Conservation (phyloP, 2,113 vertebrate genomes). For the Nothoprocta perdicaria region DNA sequence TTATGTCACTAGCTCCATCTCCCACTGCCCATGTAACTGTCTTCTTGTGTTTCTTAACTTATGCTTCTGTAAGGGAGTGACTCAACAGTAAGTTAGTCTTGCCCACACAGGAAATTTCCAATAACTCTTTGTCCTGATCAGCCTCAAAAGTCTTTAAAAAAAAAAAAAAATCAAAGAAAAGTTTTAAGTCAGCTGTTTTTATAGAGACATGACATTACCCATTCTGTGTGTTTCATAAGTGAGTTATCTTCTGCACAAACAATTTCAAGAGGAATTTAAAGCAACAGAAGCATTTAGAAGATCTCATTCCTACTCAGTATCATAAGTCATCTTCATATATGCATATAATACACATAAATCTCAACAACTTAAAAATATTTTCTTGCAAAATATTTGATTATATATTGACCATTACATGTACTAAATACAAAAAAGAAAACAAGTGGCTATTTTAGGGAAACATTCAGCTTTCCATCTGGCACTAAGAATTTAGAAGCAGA, state of each 20-base stretch:
- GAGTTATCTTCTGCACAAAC: neutral
- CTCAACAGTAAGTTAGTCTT: constrained; percentile 84
- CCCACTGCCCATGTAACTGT: constrained; percentile 82
- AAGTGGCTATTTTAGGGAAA: constrained; percentile 9
- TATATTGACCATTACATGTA: neutral
- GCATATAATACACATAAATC: neutral
- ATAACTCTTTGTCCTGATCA: constrained; percentile 77
- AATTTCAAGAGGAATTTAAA: neutral
- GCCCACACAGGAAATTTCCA: constrained; percentile 83
- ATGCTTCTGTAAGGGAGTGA: constrained; percentile 84
- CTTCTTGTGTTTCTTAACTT: constrained; percentile 81
- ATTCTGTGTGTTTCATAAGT: neutral
- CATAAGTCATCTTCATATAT: neutral
- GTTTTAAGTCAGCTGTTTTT: neutral
- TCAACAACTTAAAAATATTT: neutral
- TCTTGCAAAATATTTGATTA: neutral
- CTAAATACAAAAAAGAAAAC: constrained; percentile 5
- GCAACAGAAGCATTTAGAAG: neutral
- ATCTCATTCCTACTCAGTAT: neutral
- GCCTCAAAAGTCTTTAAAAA: constrained; percentile 77
- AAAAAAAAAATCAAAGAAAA: neutral
- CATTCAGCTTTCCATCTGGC: neutral
- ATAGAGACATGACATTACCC: neutral
- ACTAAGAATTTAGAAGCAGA: constrained; percentile 10
- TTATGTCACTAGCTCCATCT: constrained; percentile 87